Conservation (phyloP, 2,888 invertebrate species). For the Euplexia lucipara region DNA sequence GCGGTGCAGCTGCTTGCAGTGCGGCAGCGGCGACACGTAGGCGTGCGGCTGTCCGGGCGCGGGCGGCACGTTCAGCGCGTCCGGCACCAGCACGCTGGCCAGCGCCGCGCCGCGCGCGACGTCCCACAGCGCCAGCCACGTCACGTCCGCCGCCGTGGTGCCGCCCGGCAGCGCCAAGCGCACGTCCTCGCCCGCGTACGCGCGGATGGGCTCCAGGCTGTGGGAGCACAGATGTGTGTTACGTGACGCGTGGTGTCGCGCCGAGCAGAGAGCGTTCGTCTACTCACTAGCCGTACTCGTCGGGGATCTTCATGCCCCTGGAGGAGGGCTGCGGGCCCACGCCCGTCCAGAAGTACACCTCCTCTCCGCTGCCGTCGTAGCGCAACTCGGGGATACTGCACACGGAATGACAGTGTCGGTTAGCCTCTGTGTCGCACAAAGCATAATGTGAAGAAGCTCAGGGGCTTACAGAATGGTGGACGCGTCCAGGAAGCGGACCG, state of each 20-base stretch:
- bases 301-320: conserved; percentile 95
- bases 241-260: no score
- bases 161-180: conserved; percentile 95
- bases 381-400: conserved; percentile 93
- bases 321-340: conserved; percentile 96
- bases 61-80: conserved; percentile 96
- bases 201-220: conserved; percentile 95
- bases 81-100: conserved; percentile 93
- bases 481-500: conserved; percentile 95
- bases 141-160: conserved; percentile 94
- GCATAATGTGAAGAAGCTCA: not conserved
- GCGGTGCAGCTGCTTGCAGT: conserved; percentile 96
- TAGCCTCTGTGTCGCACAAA: not conserved
- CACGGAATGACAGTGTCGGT: not conserved
- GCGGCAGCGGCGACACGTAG: conserved; percentile 92
- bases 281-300: conserved; percentile 98
- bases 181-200: conserved; percentile 94
- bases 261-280: no score
- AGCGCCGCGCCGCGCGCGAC: conserved; percentile 82
- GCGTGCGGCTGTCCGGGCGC: conserved; percentile 88
- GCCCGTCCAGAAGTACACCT: conserved; percentile 97
- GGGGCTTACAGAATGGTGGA: conserved; percentile 92
- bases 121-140: conserved; percentile 96
- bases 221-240: no score
- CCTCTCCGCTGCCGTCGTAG: conserved; percentile 94